These are phyloP conservation scores for Pseudococcus jackbeardsleyi DNA, from an alignment of 2,888 invertebrate genomes.

Conservation along the genomic window DNA sequence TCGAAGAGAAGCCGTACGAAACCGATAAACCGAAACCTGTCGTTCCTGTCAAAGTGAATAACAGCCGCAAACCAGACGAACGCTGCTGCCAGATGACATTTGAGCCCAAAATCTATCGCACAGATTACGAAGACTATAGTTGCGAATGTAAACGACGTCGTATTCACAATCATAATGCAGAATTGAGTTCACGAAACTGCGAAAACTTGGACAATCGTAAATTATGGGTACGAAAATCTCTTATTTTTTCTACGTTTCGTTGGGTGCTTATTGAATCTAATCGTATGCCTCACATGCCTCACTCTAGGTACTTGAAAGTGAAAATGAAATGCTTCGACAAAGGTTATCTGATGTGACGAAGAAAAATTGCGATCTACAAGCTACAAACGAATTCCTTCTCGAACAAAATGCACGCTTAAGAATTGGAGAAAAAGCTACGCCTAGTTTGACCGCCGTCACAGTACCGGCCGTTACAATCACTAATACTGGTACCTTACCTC, in stretches of 20 bases:
- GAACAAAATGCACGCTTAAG: constrained; percentile 83
- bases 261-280: neutral
- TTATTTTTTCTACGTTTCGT: neutral
- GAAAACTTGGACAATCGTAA: constrained; percentile 56
- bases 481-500: constrained; percentile 71
- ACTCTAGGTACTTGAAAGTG: constrained; percentile 74
- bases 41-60: neutral
- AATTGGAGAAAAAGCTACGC: constrained; percentile 73
- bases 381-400: constrained; percentile 83
- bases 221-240: constrained; percentile 62
- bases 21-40: constrained; percentile 17
- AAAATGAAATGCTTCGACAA: constrained; percentile 77
- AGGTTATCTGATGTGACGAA: constrained; percentile 80
- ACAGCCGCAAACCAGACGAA: constrained; percentile 38
- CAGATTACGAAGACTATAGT: constrained; percentile 69
- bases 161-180: constrained; percentile 73
- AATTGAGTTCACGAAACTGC: constrained; percentile 68
- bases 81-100: constrained; percentile 53
- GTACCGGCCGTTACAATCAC: constrained; percentile 76
- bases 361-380: constrained; percentile 78
- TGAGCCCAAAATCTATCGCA: constrained; percentile 55
- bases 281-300: no score
- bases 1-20: constrained; percentile 46
- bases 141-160: constrained; percentile 73
- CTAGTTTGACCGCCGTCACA: constrained; percentile 73